Evolutionary conservation across 92 coral and sea anemone genomes (phyloP).

Genomic region (Siderastrea radians): DNA sequence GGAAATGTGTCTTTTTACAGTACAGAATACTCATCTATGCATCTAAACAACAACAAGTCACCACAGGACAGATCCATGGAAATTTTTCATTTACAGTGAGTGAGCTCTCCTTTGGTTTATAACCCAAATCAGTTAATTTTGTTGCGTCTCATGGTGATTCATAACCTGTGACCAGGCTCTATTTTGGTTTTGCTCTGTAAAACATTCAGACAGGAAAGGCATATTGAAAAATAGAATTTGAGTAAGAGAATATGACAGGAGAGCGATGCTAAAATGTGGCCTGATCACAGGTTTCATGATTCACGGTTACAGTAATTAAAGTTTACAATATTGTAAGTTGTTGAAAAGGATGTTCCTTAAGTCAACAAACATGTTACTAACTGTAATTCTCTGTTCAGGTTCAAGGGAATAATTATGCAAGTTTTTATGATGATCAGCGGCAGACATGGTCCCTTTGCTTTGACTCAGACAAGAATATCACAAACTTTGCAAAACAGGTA

Average conservation of each 20-base stretch:
- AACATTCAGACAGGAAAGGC: too few relatives aligned
- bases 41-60: constrained; percentile 93
- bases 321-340: too few relatives aligned
- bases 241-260: too few relatives aligned
- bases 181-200: too few relatives aligned
- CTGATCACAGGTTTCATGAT: too few relatives aligned
- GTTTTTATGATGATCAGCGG: constrained; percentile 96
- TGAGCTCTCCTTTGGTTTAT: background rate
- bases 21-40: constrained; percentile 91
- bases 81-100: constrained; percentile 93
- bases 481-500: constrained; percentile 96
- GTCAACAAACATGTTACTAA: background rate
- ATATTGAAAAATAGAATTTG: too few relatives aligned
- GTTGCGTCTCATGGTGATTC: too few relatives aligned
- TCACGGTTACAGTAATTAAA: too few relatives aligned
- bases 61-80: constrained; percentile 83
- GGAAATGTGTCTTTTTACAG: constrained; percentile 47
- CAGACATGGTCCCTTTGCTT: constrained; percentile 97
- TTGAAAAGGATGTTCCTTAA: too few relatives aligned
- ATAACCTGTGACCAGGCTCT: too few relatives aligned
- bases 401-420: constrained; percentile 96
- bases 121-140: background rate
- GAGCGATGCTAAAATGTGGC: too few relatives aligned
- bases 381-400: constrained; percentile 57
- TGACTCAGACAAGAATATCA: constrained; percentile 80